A percentile compares a stretch with the other conserved stretches of the same genome.
Evolutionary conservation across 2,888 invertebrate species (phyloP).

Genomic region (Anthophora plumipes): DNA sequence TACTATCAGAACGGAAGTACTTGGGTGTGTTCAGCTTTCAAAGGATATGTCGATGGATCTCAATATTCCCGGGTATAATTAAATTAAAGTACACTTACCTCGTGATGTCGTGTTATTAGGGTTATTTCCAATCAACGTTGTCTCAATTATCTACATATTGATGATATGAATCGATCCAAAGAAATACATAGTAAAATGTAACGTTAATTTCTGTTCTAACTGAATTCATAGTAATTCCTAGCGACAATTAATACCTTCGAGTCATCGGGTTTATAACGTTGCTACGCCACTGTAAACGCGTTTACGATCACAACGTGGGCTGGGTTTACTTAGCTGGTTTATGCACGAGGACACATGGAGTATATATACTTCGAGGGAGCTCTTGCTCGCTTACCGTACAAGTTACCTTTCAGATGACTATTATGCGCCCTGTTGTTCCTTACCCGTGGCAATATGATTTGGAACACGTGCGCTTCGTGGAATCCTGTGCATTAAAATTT

Average conservation of each 20-base stretch:
- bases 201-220: background rate
- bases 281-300: conserved; percentile 64
- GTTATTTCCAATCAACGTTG: background rate
- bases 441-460: conserved; percentile 53
- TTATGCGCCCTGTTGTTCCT: conserved; percentile 61
- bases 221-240: background rate
- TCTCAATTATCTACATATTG: background rate
- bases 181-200: too few relatives aligned
- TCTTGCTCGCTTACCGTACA: conserved; percentile 24
- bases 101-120: conserved; percentile 10
- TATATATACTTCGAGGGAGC: conserved; percentile 29
- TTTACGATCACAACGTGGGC: conserved; percentile 69
- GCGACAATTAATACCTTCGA: conserved; percentile 38
- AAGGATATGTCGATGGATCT: conserved; percentile 32
- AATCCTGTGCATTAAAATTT: conserved; percentile 12
- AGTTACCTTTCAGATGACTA: conserved; percentile 57
- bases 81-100: conserved; percentile 3
- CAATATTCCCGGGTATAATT: conserved; percentile 31
- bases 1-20: conserved; percentile 19
- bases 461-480: conserved; percentile 52
- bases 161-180: background rate
- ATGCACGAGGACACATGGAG: conserved; percentile 54
- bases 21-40: background rate
- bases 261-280: conserved; percentile 28
- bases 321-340: conserved; percentile 69